These are phyloP conservation scores for Lathamus discolor DNA, from an alignment of 2,113 vertebrate species.

Conservation along the genomic window DNA sequence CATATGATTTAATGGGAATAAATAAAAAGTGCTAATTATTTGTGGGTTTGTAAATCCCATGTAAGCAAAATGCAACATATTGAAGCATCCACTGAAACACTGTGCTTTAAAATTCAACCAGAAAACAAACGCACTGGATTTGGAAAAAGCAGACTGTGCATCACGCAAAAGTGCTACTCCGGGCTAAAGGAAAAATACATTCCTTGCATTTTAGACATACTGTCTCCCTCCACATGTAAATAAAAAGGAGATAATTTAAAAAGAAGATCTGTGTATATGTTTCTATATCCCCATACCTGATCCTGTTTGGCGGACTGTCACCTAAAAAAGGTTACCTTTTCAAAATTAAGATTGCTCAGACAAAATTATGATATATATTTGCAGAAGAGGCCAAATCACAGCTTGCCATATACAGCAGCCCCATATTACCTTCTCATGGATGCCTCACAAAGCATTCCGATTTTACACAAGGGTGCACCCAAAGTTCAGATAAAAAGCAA, in stretches of 20 bases:
- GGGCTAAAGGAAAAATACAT: not conserved
- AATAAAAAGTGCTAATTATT: not conserved
- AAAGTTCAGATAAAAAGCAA: conserved; percentile 40
- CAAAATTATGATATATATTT: not conserved
- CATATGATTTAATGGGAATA: not conserved
- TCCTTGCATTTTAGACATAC: not conserved
- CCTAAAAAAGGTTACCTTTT: not conserved
- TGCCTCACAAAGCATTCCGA: conserved; percentile 24
- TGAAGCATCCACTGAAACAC: not conserved
- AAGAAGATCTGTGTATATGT: not conserved
- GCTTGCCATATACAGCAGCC: not conserved
- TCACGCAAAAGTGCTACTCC: not conserved
- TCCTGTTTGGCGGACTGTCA: not conserved
- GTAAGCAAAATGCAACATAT: not conserved
- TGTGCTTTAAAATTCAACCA: not conserved
- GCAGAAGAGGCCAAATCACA: not conserved
- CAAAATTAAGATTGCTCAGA: not conserved
- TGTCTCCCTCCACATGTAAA: not conserved
- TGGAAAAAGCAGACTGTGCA: not conserved
- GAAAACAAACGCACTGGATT: not conserved
- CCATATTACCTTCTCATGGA: not conserved
- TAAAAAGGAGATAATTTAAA: not conserved
- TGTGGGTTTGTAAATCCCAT: not conserved
- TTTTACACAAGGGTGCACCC: not conserved
- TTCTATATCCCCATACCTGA: not conserved